A percentile compares a stretch with the other conserved stretches of the same genome.
Evolutionary conservation across 2,888 invertebrate species (phyloP).

Genomic region (Pogonocherus hispidulus): DNA sequence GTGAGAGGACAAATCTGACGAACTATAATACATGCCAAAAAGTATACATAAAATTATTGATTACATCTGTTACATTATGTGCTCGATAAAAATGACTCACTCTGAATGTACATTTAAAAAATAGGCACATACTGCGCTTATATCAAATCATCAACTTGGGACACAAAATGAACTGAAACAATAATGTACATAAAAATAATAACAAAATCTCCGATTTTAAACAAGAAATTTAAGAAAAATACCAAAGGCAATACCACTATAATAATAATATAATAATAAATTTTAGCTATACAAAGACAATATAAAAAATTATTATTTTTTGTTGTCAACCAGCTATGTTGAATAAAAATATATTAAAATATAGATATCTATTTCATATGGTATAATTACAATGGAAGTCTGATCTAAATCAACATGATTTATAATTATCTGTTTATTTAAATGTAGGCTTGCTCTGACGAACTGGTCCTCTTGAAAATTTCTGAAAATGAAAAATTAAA

Average conservation of each 20-base stretch:
- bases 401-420: conserved; percentile 48
- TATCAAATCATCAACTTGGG: too few species aligned
- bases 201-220: conserved; percentile 5
- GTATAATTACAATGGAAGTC: conserved; percentile 43
- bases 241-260: conserved; percentile 24
- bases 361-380: conserved; percentile 36
- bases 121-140: too few species aligned
- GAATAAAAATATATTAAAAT: conserved; percentile 41
- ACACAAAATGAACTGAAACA: conserved; percentile 1
- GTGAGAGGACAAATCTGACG: too few species aligned
- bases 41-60: too few species aligned
- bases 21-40: too few species aligned
- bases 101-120: too few species aligned
- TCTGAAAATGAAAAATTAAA: conserved; percentile 30
- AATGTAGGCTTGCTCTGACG: conserved; percentile 45
- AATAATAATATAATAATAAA: conserved; percentile 27
- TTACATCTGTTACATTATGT: too few species aligned
- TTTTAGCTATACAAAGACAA: conserved; percentile 34
- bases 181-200: conserved; percentile 1
- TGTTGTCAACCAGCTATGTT: conserved; percentile 30
- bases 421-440: conserved; percentile 39
- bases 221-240: conserved; percentile 30
- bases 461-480: conserved; percentile 41
- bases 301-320: conserved; percentile 42
- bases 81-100: too few species aligned